Percentiles rank a stretch among this genome's conserved stretches.
These are phyloP conservation scores for Drosophila longiperda DNA, from an alignment of 2,888 invertebrate genomes.

Conservation along the genomic window DNA sequence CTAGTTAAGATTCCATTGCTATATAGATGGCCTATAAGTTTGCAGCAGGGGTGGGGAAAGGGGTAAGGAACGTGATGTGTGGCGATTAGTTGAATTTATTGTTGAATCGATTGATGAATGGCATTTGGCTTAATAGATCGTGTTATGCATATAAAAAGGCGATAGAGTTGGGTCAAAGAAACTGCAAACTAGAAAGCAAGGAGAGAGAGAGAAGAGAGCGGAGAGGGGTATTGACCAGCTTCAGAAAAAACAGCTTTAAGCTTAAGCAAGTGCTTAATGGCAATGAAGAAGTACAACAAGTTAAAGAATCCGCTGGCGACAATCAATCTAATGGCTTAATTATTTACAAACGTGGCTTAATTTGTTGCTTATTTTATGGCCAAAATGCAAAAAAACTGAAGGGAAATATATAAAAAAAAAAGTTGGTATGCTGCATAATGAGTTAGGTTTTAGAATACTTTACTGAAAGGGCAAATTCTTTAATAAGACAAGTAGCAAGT, in stretches of 20 bases:
- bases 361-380: slow-evolving; percentile 10
- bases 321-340: slow-evolving; percentile 24
- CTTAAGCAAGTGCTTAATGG: slow-evolving; percentile 27
- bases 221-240: not conserved
- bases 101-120: slow-evolving; percentile 60
- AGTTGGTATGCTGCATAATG: not conserved
- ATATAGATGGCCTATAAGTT: not conserved
- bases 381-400: not conserved
- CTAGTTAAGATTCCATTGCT: slow-evolving; percentile 46
- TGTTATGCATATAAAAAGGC: slow-evolving; percentile 56
- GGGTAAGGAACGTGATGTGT: slow-evolving; percentile 43
- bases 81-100: slow-evolving; percentile 63
- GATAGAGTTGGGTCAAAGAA: slow-evolving; percentile 8
- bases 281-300: slow-evolving; percentile 33
- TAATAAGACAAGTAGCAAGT: not conserved
- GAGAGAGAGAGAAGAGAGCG: too few species aligned
- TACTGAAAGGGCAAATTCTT: not conserved
- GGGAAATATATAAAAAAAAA: not conserved
- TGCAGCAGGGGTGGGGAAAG: not conserved
- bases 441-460: not conserved
- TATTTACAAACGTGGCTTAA: slow-evolving; percentile 11
- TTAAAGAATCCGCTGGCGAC: slow-evolving; percentile 27
- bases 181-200: not conserved
- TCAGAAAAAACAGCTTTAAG: slow-evolving; percentile 9
- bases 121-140: slow-evolving; percentile 41